Evolutionary conservation across 2,797 vertebrate species (phyloP), one percentile per base, ranked within the genome.

Genomic region (Otolemur crassicaudatus): DNA sequence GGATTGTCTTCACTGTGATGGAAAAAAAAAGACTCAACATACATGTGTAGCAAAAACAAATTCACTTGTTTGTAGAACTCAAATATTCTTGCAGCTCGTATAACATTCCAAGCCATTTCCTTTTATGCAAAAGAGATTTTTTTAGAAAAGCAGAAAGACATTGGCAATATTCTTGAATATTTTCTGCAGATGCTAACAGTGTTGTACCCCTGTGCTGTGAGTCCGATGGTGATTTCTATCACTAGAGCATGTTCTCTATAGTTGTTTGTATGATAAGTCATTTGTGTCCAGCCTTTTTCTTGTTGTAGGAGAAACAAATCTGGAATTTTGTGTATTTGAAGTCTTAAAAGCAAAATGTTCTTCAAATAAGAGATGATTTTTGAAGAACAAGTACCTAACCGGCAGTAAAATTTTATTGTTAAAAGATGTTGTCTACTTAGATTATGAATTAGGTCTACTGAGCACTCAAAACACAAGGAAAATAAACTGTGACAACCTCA

Each of bases 171-270:
- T 95, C 84, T 40, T 77, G 90, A 87, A 73, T 89, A 88, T 60
- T 94, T 96, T 76, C 92, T 93, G 81, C 67, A 96, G 63, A 86
- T 75, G 98, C 95, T 88, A 61, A 12, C 43, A 70, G 75, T 90
- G 88, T 97, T 97, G 93, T 92, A 76, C 91, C 94, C 67, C 97
- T 97, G 76, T 96, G 96, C 75, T 97, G 97, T 95, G 95, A 84
- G 89, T 98, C 95, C 89, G 56, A 95, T 65, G 97, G 98, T n/a
- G n/a, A 65, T 69, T 84, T 27, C 49, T 92, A 97, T 97, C 97
- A 85, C 84, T 81, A 60, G 29, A 97, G 98, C 98, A 98, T 98
- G 98, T 98, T 97, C 97, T 98, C 97, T 96, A 95, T 83, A 94
- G 88, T 61, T 98, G 94, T 97, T 96, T 96, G 97, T 97, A 96